Percentiles rank a stretch among this genome's conserved stretches.
Conservation (phyloP, 1,140 invertebrate genomes). For the Meloidogyne floridensis region DNA sequence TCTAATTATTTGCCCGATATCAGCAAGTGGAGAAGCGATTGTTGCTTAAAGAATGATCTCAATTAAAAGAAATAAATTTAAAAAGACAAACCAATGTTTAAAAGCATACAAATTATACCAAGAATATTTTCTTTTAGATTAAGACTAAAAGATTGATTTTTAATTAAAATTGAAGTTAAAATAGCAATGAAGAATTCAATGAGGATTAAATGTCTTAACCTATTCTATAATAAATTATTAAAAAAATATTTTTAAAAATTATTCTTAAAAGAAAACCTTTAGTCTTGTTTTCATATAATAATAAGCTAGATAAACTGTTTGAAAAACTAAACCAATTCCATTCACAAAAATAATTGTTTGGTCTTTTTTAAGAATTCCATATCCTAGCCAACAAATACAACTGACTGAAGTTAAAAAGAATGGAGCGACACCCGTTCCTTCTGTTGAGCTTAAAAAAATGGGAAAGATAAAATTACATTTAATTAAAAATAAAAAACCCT, state of each 20-base stretch:
- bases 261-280: constrained; percentile 40
- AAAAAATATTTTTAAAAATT: background rate
- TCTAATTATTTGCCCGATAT: constrained; percentile 57
- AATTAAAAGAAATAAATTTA: constrained; percentile 39
- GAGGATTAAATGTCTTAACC: constrained; percentile 51
- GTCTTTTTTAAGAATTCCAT: constrained; percentile 53
- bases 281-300: constrained; percentile 59
- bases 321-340: constrained; percentile 55
- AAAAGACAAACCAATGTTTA: constrained; percentile 56
- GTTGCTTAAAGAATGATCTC: constrained; percentile 21
- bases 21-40: constrained; percentile 28
- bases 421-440: constrained; percentile 48
- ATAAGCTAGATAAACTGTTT: constrained; percentile 56
- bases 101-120: constrained; percentile 60
- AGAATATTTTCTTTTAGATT: constrained; percentile 55
- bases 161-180: constrained; percentile 40
- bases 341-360: constrained; percentile 59
- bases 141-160: constrained; percentile 6
- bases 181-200: constrained; percentile 41
- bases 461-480: background rate
- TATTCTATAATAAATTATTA: constrained; percentile 43
- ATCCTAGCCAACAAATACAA: constrained; percentile 61
- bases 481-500: constrained; percentile 32
- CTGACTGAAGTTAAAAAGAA: constrained; percentile 54
- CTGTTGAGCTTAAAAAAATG: constrained; percentile 26